A percentile compares a stretch with the other conserved stretches of the same genome.
These are phyloP conservation scores for Conchocele bisecta DNA, from an alignment of 2,888 invertebrate species.

Conservation along the genomic window DNA sequence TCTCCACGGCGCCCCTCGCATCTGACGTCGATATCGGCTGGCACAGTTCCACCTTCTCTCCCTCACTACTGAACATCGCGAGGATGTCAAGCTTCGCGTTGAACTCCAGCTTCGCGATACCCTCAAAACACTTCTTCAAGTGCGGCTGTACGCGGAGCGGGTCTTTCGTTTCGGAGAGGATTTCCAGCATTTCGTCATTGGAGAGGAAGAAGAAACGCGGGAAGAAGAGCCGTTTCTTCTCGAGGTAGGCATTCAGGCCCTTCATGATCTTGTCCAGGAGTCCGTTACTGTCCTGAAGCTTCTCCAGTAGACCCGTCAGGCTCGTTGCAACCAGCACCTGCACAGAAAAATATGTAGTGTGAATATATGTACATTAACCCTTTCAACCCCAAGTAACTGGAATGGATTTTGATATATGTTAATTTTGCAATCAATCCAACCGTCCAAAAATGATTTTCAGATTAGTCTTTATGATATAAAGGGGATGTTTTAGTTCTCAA, in stretches of 20 bases:
- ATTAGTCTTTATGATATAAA: neutral
- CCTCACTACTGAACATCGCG: conserved; percentile 91
- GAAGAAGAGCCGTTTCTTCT: conserved; percentile 83
- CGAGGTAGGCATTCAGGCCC: conserved; percentile 83
- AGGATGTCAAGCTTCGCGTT: conserved; percentile 94
- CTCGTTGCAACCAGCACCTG: conserved; percentile 80
- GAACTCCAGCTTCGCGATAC: conserved; percentile 93
- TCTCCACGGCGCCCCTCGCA: conserved; percentile 91
- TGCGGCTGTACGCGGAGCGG: conserved; percentile 83
- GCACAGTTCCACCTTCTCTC: conserved; percentile 89
- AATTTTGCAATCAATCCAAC: too few relatives aligned
- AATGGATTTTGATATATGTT: too few relatives aligned
- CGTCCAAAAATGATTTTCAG: too few relatives aligned
- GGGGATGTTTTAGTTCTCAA: too few relatives aligned
- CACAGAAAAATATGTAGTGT: neutral
- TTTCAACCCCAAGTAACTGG: too few relatives aligned
- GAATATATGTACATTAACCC: too few relatives aligned
- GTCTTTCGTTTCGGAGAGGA: conserved; percentile 83
- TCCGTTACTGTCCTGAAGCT: conserved; percentile 80
- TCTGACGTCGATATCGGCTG: conserved; percentile 91
- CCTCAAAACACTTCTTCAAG: conserved; percentile 85
- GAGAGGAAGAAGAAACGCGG: conserved; percentile 83
- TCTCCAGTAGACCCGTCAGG: conserved; percentile 80
- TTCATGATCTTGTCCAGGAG: conserved; percentile 83
- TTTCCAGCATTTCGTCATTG: conserved; percentile 83